Base-by-base conservation (phyloP, 2,797 vertebrate species). In the Notoglanidium macrostoma region DNA sequence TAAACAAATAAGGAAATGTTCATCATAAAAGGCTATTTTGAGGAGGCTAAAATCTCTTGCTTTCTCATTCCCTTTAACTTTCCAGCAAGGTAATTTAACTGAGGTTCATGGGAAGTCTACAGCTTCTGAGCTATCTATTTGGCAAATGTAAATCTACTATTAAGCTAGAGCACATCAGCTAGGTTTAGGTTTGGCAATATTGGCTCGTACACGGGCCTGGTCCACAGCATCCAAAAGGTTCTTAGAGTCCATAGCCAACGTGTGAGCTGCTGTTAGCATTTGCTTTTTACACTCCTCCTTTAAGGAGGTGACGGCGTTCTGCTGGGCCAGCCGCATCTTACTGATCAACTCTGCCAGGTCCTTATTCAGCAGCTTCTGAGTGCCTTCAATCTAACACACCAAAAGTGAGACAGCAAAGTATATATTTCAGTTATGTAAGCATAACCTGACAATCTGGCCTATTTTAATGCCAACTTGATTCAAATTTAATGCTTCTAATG, bases 311-410 rank as follows among this genome's bases (percentile, higher is more conserved):
- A 97, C 93, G 0, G 96, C 96, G 0, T 97, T 95, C 95, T 98
- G 95, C 95, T 98, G 96, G 3, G 95, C 95, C 83, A 99, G 89
- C 0, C 96, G 95, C 96, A 98, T 95, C 95, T 98, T 97, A 90
- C 95, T 94, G 92, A 97, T 97, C 87, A 97, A 94, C 3, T 96
- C 94, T 0, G 96, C 95, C 90, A 97, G 77, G 92, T 97, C 96
- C 86, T 97, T 97, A 89, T 97, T 97, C 65, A 97, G 94, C 15
- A 97, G 91, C 90, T 96, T 97, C 93, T 97, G 95, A 9, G 96
- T 97, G 19, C 96, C 96, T 85, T 97, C 96, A 0, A 97, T 97
- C 96, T 97, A 92, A 0, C 5, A 35, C 70, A 0, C 9, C 0
- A 1, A 44, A 68, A 40, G 55, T 80, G 1, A 19, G 46, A 86